Percentiles rank a stretch among this genome's conserved stretches.
phyloP scores from a whole-genome alignment of 2,888 invertebrate genomes.

The Orgyia antiqua region DNA sequence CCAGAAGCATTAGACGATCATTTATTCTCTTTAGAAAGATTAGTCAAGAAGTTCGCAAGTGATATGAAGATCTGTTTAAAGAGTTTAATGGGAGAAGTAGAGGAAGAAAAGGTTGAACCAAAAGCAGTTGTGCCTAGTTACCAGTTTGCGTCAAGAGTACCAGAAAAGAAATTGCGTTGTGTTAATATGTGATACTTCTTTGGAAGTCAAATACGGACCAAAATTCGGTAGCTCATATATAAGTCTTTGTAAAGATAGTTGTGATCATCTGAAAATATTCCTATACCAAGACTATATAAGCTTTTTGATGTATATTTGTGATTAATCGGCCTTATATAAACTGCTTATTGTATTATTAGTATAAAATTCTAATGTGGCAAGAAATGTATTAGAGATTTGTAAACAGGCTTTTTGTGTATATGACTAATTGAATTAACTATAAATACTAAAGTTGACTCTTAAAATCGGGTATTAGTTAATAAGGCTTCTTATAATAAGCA shows the following conservation, averaged over 20 bases:
- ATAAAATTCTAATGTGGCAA: too few species aligned
- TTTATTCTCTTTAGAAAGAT: constrained; percentile 85
- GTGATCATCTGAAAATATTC: constrained; percentile 9
- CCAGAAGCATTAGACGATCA: constrained; percentile 87
- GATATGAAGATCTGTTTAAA: constrained; percentile 77
- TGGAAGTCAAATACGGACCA: constrained; percentile 7
- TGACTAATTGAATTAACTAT: constrained; percentile 19
- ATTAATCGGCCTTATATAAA: constrained; percentile 4
- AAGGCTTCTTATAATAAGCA: too few species aligned
- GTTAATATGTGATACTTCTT: constrained; percentile 82
- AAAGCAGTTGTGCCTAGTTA: constrained; percentile 72
- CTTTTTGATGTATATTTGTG: constrained; percentile 4
- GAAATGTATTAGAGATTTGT: too few species aligned
- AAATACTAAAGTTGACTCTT: constrained; percentile 15
- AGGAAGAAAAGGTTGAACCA: constrained; percentile 47
- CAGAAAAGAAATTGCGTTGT: constrained; percentile 86
- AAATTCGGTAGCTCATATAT: constrained; percentile 12
- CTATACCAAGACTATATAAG: neutral
- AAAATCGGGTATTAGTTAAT: constrained; percentile 22
- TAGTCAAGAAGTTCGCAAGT: constrained; percentile 74
- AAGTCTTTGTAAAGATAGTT: constrained; percentile 16
- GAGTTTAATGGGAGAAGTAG: constrained; percentile 66
- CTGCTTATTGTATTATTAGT: too few species aligned
- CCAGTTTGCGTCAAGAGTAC: constrained; percentile 84
- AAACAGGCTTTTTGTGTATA: too few species aligned